Base-by-base conservation (phyloP, 1,140 invertebrate species). In the Drosophila grimshawi region DNA sequence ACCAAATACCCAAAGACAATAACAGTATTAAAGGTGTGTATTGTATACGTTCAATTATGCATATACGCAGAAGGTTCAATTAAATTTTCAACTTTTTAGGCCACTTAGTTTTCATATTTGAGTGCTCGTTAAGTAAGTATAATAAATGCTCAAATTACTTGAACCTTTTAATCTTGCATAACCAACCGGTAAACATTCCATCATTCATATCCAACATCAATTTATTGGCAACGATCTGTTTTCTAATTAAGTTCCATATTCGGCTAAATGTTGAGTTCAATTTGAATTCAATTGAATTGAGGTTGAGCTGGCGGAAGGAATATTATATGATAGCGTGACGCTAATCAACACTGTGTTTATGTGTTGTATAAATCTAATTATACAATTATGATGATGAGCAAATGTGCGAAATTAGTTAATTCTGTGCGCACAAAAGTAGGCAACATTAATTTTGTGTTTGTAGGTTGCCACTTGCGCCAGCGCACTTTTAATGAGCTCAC, bases 401-500 rank as follows among this genome's bases (percentile, higher is more conserved):
- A 76, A 75, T 63, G 56, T 49, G 49, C 43, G 43, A 52, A 80
- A 80, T 85, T 66, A 83, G 81, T 80, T 77, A 70, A 76, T 86
- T 81, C 43, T 53, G 45, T 11, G 41, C 76, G 48, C 78, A 79
- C 75, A 79, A 86, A 79, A 81, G 78, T 86, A 86, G 82, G 81
- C 81, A 86, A 86, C 78, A 69, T 75, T 63, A 75, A 75, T 51
- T 75, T 68, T 27, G 64, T 51, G 46, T 53, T 67, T 56, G 45
- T 69, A 6, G 55, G 52, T 30, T 43, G 61, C 35, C 64, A 69
- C 49, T 68, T 68, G 55, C 32, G 49, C 51, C 37, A 59, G 73
- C 63, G 51, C 51, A 55, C 77, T 85, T 86, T 85, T 86, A 86
- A 86, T 85, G 81, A 85, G 81, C 78, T 74, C 68, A 62, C 73